Percentiles rank a stretch among this genome's conserved stretches.
Conservation (phyloP, 2,888 invertebrate species). For the Eutolmus rufibarbis region DNA sequence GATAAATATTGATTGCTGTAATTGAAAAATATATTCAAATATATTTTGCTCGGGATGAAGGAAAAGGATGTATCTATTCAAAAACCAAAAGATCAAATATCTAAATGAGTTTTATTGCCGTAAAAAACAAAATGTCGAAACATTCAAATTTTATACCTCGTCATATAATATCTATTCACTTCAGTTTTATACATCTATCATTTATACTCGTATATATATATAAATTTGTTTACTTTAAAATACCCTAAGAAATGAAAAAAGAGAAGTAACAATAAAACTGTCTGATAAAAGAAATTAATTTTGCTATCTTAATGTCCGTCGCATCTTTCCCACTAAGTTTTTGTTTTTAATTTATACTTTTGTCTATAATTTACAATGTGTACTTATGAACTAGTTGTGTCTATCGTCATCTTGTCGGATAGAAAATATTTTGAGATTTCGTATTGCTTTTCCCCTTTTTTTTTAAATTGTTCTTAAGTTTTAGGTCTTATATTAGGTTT, state of each 20-base stretch:
- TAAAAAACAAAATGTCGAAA: constrained; percentile 51
- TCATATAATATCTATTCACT: constrained; percentile 32
- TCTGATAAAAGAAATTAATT: background rate
- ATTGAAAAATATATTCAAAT: too few species aligned
- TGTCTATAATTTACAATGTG: background rate
- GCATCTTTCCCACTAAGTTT: background rate
- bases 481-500: background rate
- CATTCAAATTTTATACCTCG: constrained; percentile 39
- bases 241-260: constrained; percentile 11
- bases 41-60: background rate
- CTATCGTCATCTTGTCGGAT: constrained; percentile 3
- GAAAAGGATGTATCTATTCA: background rate
- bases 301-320: background rate
- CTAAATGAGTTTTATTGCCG: constrained; percentile 41
- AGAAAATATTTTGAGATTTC: constrained; percentile 41
- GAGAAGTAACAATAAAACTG: constrained; percentile 25
- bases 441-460: constrained; percentile 47
- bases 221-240: constrained; percentile 37
- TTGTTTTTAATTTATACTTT: constrained; percentile 2
- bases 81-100: constrained; percentile 6
- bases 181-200: constrained; percentile 5
- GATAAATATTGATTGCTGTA: too few species aligned
- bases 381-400: background rate
- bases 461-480: constrained; percentile 7
- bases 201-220: constrained; percentile 19